Evolutionary conservation across 2,888 invertebrate genomes (phyloP), one percentile per base, ranked within the genome.

Genomic region (Agrilus biguttatus): DNA sequence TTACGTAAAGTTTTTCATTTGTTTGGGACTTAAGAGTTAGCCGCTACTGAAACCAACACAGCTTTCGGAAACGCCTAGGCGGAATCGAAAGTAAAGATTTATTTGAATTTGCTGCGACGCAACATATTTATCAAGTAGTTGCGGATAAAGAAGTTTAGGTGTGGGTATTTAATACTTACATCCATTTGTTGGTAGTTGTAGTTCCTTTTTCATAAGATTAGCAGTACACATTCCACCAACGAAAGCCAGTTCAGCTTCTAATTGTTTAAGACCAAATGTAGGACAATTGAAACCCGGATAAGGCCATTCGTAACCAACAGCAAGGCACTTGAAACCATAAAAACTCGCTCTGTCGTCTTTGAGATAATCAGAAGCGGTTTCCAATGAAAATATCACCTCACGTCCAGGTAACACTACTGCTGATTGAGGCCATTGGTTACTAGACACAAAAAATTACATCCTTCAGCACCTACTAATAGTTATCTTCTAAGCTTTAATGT

Each of bases 331-430:
- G 72, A 82, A 95, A 53, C 75, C 83, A 62, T 78, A 90, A 47
- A 80, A 79, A 57, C 78, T 78, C 1, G 80, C 80, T 56, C 84
- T 81, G 51, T 89, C 92, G 65, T 91, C 90, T 57, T 88, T 89
- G 47, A 91, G 77, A 64, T 95, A 96, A 63, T 95, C 85, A 0
- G 95, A 88, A 0, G 95, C 90, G 0, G 96, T 95, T 69, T 97
- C 96, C 59, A 98, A 62, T 0, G 93, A 92, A 65, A 97, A 93
- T 55, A 93, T 80, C 0, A 96, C 84, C 68, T 92, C 89, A 62
- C 93, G 91, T 14, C 93, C 95, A 33, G 95, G 93, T 35, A 95
- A 67, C 44, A 93, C 73, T 12, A 95, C 70, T 0, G 87, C 80
- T 52, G 80, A 83, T 55, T 84, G 83, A 0, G 95, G 89, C 95